A percentile compares a stretch with the other conserved stretches of the same genome.
phyloP scores from a whole-genome alignment of 1,140 invertebrate species.

The Halictus rubicundus region DNA sequence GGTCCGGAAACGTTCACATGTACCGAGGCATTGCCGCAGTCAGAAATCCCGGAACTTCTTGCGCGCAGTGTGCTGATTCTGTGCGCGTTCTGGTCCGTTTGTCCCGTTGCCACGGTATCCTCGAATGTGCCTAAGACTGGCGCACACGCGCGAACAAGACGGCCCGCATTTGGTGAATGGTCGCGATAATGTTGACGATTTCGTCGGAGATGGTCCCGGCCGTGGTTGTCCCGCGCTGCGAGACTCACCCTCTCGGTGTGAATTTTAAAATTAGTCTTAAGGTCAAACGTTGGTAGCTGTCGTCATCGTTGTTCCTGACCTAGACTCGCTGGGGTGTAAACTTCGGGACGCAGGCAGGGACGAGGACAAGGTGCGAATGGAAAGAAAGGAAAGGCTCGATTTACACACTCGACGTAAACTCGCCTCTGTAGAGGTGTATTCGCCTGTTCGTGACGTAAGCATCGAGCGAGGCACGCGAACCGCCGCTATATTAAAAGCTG shows the following conservation, averaged over 20 bases:
- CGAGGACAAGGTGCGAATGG: constrained; percentile 43
- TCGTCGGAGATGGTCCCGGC: constrained; percentile 15
- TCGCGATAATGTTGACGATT: constrained; percentile 31
- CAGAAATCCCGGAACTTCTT: no score
- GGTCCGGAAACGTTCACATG: no score
- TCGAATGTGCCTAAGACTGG: no score
- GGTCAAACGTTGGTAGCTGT: constrained; percentile 58
- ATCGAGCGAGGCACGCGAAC: background rate
- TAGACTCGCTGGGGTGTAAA: constrained; percentile 60
- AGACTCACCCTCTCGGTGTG: constrained; percentile 13
- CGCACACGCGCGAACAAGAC: background rate
- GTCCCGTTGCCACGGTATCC: no score
- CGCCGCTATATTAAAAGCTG: constrained; percentile 28
- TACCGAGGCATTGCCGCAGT: no score
- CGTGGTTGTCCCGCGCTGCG: background rate
- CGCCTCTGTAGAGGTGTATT: constrained; percentile 1
- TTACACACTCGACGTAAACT: constrained; percentile 43
- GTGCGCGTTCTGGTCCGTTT: no score
- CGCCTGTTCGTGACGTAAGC: constrained; percentile 8
- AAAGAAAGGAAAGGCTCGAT: constrained; percentile 44
- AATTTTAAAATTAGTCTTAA: constrained; percentile 58
- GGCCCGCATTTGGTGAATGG: background rate
- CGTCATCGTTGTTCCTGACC: constrained; percentile 61
- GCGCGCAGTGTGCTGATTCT: no score
- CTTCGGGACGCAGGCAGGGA: constrained; percentile 31